These are phyloP conservation scores for Strigamia crassipes DNA, from an alignment of 2,888 invertebrate species.

Conservation along the genomic window DNA sequence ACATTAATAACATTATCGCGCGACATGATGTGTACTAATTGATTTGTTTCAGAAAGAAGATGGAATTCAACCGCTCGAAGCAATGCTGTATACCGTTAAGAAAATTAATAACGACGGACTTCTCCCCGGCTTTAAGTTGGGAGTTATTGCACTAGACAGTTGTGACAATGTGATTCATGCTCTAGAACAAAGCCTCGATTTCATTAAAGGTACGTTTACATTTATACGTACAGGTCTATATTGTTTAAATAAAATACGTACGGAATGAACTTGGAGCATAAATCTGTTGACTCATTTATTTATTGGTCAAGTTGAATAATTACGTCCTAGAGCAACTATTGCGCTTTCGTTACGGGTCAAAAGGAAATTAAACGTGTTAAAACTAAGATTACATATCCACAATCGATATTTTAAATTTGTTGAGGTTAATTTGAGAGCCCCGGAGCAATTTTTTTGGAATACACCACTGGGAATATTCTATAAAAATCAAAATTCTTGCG, in stretches of 20 bases:
- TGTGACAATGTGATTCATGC: slow-evolving; percentile 72
- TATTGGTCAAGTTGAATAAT: neutral
- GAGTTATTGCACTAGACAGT: slow-evolving; percentile 67
- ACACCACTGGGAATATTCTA: too few relatives aligned
- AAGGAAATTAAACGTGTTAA: neutral
- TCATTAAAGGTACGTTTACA: slow-evolving; percentile 63
- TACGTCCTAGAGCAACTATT: neutral
- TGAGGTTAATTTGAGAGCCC: too few relatives aligned
- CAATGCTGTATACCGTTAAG: slow-evolving; percentile 70
- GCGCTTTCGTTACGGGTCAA: neutral
- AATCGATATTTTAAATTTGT: neutral
- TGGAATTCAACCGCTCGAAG: slow-evolving; percentile 72
- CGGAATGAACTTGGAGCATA: too few relatives aligned
- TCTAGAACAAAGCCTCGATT: slow-evolving; percentile 71
- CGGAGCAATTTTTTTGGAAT: too few relatives aligned
- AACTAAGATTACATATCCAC: neutral
- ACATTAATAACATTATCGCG: neutral
- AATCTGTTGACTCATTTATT: neutral
- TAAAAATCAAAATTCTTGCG: too few relatives aligned
- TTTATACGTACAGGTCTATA: neutral
- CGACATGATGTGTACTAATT: neutral
- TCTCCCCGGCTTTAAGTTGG: slow-evolving; percentile 68
- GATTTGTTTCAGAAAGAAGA: slow-evolving; percentile 67
- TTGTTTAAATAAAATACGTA: too few relatives aligned
- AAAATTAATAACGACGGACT: slow-evolving; percentile 67